A percentile compares a stretch with the other conserved stretches of the same genome.
phyloP scores from a whole-genome alignment of 2,888 invertebrate species.

The Caenorhabditis imperialis region DNA sequence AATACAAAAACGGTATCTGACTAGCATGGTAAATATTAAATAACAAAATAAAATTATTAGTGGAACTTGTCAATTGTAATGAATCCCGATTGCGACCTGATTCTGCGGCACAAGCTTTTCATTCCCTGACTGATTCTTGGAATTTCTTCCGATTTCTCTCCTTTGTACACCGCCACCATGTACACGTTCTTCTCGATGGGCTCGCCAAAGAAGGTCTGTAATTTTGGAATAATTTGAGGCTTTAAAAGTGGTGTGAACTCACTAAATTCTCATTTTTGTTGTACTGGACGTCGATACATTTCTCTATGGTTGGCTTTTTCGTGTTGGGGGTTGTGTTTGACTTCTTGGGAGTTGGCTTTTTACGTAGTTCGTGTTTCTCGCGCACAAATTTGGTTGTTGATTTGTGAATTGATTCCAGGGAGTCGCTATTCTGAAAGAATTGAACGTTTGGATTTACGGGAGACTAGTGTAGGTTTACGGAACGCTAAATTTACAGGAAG shows the following conservation, averaged over 20 bases:
- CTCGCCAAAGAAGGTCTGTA: conserved; percentile 40
- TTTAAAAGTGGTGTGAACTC: background rate
- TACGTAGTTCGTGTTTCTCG: conserved; percentile 7
- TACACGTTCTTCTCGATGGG: conserved; percentile 41
- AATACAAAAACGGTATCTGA: background rate
- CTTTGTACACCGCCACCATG: conserved; percentile 36
- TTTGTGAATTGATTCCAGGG: conserved; percentile 2
- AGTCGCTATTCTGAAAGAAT: conserved; percentile 1
- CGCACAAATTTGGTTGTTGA: conserved; percentile 19
- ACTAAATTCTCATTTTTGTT: conserved; percentile 6
- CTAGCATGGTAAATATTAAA: too few species aligned
- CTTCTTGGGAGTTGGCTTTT: conserved; percentile 1
- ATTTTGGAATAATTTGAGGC: too few species aligned
- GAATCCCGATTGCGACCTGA: conserved; percentile 25
- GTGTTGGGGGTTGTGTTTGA: conserved; percentile 13
- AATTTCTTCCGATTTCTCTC: background rate
- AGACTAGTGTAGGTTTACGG: too few species aligned
- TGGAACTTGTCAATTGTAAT: background rate
- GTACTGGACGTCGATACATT: background rate
- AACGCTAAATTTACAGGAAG: too few species aligned
- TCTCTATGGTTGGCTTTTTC: conserved; percentile 20
- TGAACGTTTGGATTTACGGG: background rate
- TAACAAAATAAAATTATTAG: too few species aligned
- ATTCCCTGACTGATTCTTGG: background rate
- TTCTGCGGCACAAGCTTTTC: background rate